Evolutionary conservation across 2,888 invertebrate species (phyloP).

Genomic region (Noctua pronuba): DNA sequence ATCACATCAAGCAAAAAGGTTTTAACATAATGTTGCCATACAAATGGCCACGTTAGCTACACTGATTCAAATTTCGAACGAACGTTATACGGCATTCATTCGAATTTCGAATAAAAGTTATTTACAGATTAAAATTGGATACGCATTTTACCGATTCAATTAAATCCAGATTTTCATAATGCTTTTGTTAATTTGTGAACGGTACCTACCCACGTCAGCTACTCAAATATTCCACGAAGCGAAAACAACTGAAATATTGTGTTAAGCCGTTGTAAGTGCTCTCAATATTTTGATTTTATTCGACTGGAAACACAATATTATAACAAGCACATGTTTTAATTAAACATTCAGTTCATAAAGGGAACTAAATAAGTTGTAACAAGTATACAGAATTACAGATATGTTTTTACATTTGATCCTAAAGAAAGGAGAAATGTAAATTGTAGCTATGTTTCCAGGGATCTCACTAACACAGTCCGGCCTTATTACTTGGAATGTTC

Average conservation of each 20-base stretch:
- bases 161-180: constrained; percentile 52
- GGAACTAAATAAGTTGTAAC: background rate
- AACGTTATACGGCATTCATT: constrained; percentile 25
- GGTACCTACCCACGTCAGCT: constrained; percentile 14
- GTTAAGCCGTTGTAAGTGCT: background rate
- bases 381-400: background rate
- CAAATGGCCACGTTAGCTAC: constrained; percentile 13
- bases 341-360: background rate
- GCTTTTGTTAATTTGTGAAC: constrained; percentile 33
- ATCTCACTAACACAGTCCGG: background rate
- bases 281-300: constrained; percentile 26
- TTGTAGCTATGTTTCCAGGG: too few species aligned
- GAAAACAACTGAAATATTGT: constrained; percentile 31
- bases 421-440: background rate
- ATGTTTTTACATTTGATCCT: background rate
- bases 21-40: constrained; percentile 38
- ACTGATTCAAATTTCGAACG: constrained; percentile 47
- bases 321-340: background rate
- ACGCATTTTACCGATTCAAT: constrained; percentile 37
- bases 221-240: constrained; percentile 27
- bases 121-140: constrained; percentile 45
- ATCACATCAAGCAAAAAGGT: constrained; percentile 43
- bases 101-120: constrained; percentile 43
- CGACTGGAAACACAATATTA: background rate
- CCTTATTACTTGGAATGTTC: constrained; percentile 25